Evolutionary conservation across 2,797 vertebrate species (phyloP).

Genomic region (Pristis pectinata): DNA sequence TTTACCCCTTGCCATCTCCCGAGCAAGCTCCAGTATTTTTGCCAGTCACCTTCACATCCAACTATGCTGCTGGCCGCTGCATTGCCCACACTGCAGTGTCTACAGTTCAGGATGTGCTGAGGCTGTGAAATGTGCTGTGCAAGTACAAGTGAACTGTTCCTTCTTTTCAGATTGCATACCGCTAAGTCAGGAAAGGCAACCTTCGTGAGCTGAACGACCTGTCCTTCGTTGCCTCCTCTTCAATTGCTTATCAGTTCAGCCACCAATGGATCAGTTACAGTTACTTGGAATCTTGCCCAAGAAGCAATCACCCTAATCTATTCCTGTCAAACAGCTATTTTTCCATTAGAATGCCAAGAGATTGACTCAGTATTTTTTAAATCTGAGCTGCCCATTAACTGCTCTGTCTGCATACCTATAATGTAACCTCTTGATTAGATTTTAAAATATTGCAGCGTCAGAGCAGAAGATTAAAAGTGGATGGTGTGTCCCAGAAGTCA

Average conservation of each 20-base stretch:
- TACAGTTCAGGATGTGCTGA: too few species aligned
- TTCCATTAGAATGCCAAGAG: background rate
- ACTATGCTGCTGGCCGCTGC: too few species aligned
- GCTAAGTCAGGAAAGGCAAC: background rate
- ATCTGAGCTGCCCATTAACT: conserved; percentile 3
- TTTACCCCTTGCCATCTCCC: too few species aligned
- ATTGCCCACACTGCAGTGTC: too few species aligned
- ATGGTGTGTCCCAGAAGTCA: background rate
- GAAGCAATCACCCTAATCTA: background rate
- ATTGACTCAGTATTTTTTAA: background rate
- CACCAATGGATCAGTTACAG: background rate
- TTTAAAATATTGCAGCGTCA: background rate
- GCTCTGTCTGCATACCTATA: background rate
- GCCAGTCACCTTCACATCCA: too few species aligned
- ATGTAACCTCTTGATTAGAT: conserved; percentile 19
- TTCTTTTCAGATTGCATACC: background rate
- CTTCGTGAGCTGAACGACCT: background rate
- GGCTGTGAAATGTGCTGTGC: background rate
- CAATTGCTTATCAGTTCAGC: background rate
- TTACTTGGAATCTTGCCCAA: background rate
- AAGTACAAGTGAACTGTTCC: background rate
- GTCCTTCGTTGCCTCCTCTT: background rate
- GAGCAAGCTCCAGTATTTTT: too few species aligned
- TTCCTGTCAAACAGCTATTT: background rate
- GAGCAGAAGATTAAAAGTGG: background rate